These are phyloP conservation scores for Drosophila guanche DNA, from an alignment of 1,140 invertebrate genomes.

Conservation along the genomic window DNA sequence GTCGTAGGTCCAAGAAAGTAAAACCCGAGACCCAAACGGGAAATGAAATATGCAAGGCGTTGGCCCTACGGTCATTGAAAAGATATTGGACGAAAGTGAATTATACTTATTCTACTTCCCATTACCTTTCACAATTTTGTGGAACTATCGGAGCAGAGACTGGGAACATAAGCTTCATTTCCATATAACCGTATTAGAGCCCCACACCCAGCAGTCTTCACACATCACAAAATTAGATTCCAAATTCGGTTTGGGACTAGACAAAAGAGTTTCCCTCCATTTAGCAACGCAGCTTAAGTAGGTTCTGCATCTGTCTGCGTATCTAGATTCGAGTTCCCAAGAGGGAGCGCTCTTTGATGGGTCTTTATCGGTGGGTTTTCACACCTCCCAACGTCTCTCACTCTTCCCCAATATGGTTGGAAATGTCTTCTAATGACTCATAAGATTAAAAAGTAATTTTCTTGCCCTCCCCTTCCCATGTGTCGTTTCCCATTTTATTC, in stretches of 20 bases:
- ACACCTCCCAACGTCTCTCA: conserved; percentile 37
- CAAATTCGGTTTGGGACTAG: conserved; percentile 14
- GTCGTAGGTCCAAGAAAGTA: conserved; percentile 49
- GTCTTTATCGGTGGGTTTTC: conserved; percentile 46
- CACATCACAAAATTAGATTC: conserved; percentile 61
- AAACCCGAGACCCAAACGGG: background rate
- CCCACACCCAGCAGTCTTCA: conserved; percentile 41
- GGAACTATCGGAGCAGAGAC: conserved; percentile 17
- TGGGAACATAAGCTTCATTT: conserved; percentile 60
- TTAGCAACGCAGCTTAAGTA: conserved; percentile 60
- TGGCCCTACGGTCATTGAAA: background rate
- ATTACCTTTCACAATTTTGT: too few species aligned
- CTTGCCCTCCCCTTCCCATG: conserved; percentile 43
- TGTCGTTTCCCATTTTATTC: conserved; percentile 72
- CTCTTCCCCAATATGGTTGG: conserved; percentile 49
- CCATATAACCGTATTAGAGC: conserved; percentile 36
- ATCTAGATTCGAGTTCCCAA: conserved; percentile 43
- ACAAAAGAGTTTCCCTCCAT: conserved; percentile 62
- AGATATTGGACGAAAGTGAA: conserved; percentile 5
- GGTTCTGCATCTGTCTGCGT: conserved; percentile 25
- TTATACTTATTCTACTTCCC: conserved; percentile 21
- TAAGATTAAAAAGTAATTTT: conserved; percentile 82
- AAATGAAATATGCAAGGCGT: background rate
- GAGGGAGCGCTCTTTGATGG: conserved; percentile 5
- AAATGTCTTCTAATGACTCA: conserved; percentile 80